Evolutionary conservation across 2,113 vertebrate species (phyloP).

Genomic region (Bubo blakistoni): DNA sequence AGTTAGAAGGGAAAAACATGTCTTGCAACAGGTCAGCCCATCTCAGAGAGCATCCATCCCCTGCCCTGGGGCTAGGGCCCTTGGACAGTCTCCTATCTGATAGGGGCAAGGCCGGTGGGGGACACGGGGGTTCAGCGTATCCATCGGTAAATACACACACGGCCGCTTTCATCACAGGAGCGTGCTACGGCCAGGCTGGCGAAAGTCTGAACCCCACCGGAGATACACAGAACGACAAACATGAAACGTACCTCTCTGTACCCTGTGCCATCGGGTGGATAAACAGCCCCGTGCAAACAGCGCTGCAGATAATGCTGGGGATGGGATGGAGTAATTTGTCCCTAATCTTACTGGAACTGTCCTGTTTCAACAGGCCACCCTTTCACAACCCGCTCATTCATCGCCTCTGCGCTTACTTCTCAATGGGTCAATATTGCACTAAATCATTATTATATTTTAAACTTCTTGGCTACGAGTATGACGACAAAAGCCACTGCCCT

Average conservation of each 20-base stretch:
- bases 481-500: neutral
- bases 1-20: neutral
- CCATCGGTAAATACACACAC: neutral
- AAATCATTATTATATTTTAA: neutral
- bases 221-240: neutral
- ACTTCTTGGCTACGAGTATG: neutral
- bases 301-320: neutral
- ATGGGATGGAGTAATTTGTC: neutral
- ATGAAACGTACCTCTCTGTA: neutral
- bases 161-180: neutral
- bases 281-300: conserved; percentile 37
- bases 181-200: neutral
- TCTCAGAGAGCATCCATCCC: neutral
- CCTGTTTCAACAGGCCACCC: neutral
- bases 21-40: neutral
- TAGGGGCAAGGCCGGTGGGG: neutral
- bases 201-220: neutral
- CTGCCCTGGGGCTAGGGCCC: neutral
- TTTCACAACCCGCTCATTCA: neutral
- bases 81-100: neutral
- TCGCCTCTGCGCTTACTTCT: neutral
- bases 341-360: neutral
- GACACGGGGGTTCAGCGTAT: neutral
- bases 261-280: neutral
- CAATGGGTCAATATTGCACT: neutral